These are phyloP conservation scores for Dolomedes plantarius DNA, from an alignment of 2,888 invertebrate species.

Conservation along the genomic window DNA sequence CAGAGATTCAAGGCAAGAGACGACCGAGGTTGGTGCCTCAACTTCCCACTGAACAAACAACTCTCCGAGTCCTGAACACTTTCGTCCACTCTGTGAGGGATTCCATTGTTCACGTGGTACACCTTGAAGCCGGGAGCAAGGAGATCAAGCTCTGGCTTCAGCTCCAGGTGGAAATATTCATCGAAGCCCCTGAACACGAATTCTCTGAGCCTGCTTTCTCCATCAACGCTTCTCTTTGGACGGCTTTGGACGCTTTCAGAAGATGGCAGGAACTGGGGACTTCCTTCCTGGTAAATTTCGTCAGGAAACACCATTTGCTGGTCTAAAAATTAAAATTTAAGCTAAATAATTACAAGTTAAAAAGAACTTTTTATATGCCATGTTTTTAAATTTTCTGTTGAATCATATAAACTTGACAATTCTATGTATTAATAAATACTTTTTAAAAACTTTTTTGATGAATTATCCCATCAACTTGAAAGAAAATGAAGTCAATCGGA, in stretches of 20 bases:
- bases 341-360: too few relatives aligned
- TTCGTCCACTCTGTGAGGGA: not conserved
- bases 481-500: too few relatives aligned
- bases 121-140: constrained; percentile 49
- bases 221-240: not conserved
- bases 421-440: too few relatives aligned
- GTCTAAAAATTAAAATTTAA: constrained; percentile 15
- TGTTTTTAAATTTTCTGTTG: too few relatives aligned
- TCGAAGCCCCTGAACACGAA: constrained; percentile 28
- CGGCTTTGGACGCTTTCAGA: not conserved
- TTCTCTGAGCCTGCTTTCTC: not conserved
- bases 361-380: too few relatives aligned
- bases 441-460: too few relatives aligned
- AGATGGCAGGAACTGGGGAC: not conserved
- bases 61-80: not conserved
- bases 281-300: not conserved
- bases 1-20: constrained; percentile 52
- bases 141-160: not conserved
- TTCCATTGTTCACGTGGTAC: constrained; percentile 24
- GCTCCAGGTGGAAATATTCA: constrained; percentile 39
- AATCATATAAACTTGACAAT: too few relatives aligned
- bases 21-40: constrained; percentile 19
- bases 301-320: constrained; percentile 12
- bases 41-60: constrained; percentile 38
- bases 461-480: too few relatives aligned